Base-by-base conservation (phyloP, 2,113 vertebrate genomes). In the Pollachius pollachius region DNA sequence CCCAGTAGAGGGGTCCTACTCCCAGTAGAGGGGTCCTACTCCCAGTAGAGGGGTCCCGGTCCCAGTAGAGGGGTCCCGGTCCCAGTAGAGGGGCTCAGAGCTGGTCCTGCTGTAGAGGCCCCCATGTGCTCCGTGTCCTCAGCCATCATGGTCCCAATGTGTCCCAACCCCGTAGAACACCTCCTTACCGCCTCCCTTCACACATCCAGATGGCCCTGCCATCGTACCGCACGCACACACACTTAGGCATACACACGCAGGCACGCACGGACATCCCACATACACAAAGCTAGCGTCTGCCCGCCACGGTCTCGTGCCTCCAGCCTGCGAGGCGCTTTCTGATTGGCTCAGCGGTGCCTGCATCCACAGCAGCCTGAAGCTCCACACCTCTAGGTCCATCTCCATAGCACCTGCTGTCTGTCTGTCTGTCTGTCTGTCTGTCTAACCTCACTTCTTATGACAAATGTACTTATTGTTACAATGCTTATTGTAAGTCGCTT, bases 361-460 rank as follows among this genome's bases (percentile, higher is more conserved):
- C 68, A 74, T 82, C 72, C 73, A 79, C 72, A 71, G 62, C 60
- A 4, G 62, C 76, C 60, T 79, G 81, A 88, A 85, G 80, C 84
- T 82, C 81, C 54, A 79, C 81, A 80, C 67, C 69, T 77, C 69
- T 61, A 18, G 25, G 60, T 48, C 74, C 75, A 80, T 91, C 87
- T 90, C 81, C 88, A 85, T 89, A 90, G 89, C 78, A 76, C 75
- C 79, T 79, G 81, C 27, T 48, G 6, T 48, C 41, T 48, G 41
- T 48, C 41, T 48, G 8, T 48, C 7, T 48, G 2, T 48, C 5
- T 48, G 41, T 48, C 12, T 48, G 6, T 48, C 41, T 48, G 8
- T 48, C 41, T 9, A 6, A 27, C 9, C 37, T 6, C n/a, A n/a
- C n/a, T n/a, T n/a, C n/a, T n/a, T n/a, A n/a, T n/a, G n/a, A n/a